Percentiles rank a stretch among this genome's conserved stretches.
Evolutionary conservation across 2,113 vertebrate species (phyloP).

Genomic region (Aviceda subcristata): DNA sequence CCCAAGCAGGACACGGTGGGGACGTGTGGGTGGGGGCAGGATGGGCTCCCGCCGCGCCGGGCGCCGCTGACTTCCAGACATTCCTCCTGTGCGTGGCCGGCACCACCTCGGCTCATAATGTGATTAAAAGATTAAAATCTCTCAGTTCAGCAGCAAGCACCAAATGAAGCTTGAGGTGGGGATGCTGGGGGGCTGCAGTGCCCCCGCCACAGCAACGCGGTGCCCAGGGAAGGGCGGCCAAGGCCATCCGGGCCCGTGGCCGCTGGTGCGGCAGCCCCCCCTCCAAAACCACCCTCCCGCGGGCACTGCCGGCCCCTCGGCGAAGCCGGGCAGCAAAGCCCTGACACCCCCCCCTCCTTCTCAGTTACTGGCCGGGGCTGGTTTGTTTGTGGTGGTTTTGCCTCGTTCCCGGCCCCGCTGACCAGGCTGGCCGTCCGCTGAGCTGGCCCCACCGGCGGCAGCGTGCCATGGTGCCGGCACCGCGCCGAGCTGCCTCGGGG

Average conservation of each 20-base stretch:
- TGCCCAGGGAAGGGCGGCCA: background rate
- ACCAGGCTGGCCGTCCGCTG: background rate
- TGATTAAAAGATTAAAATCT: conserved; percentile 65
- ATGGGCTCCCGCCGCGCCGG: background rate
- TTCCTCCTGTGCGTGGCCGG: conserved; percentile 43
- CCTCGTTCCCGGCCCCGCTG: background rate
- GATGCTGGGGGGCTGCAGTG: background rate
- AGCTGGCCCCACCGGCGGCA: background rate
- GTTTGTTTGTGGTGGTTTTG: background rate
- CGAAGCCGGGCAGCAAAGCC: background rate
- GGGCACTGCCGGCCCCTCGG: fast-evolving
- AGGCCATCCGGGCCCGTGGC: background rate
- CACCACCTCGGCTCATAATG: conserved; percentile 38
- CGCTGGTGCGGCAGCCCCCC: background rate
- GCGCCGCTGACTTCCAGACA: conserved; percentile 53
- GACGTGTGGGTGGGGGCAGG: background rate
- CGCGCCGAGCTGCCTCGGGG: fast-evolving
- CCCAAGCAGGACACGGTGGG: background rate
- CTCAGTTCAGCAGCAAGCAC: conserved; percentile 22
- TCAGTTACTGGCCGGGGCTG: background rate
- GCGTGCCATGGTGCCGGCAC: fast-evolving
- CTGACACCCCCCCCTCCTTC: background rate
- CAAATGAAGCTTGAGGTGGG: conserved; percentile 40
- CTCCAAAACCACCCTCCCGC: background rate
- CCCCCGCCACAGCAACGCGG: background rate